phyloP scores from a whole-genome alignment of 1,140 invertebrate species.

The Notospermus geniculatus region DNA sequence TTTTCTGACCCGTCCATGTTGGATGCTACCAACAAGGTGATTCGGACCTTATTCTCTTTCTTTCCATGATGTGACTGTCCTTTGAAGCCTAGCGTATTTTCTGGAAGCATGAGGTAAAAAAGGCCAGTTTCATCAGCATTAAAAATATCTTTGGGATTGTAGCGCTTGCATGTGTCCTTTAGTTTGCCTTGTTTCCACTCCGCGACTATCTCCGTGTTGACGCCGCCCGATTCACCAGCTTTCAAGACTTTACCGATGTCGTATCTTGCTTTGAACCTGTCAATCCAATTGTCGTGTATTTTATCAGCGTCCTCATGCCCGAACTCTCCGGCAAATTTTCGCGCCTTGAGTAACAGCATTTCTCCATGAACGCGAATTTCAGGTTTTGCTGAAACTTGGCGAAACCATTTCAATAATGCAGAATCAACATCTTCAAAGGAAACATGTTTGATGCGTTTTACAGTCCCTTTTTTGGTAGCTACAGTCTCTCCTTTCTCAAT shows the following conservation, averaged over 20 bases:
- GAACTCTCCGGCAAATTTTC: too few species aligned
- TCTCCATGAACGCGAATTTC: not conserved
- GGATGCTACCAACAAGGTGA: slow-evolving; percentile 53
- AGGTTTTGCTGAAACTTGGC: not conserved
- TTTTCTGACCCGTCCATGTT: slow-evolving; percentile 57
- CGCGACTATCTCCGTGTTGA: too few species aligned
- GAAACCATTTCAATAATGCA: not conserved
- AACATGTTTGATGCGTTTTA: not conserved
- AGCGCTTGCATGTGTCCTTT: slow-evolving; percentile 23
- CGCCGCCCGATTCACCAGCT: too few species aligned
- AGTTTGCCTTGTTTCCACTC: too few species aligned
- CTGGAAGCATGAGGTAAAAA: too few species aligned
- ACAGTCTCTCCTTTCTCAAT: too few species aligned
- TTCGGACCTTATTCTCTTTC: slow-evolving; percentile 55
- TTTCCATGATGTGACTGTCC: slow-evolving; percentile 40
- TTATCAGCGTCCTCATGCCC: too few species aligned
- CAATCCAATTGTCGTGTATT: too few species aligned
- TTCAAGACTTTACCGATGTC: too few species aligned
- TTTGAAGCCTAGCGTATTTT: slow-evolving; percentile 53
- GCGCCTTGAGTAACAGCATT: too few species aligned
- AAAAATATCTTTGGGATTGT: slow-evolving; percentile 50
- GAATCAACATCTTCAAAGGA: not conserved
- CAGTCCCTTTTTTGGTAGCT: not conserved
- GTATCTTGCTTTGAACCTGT: too few species aligned
- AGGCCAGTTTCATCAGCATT: slow-evolving; percentile 58